These are phyloP conservation scores for Diplosoma virens DNA, from an alignment of 23 tunicate species.

Conservation along the genomic window DNA sequence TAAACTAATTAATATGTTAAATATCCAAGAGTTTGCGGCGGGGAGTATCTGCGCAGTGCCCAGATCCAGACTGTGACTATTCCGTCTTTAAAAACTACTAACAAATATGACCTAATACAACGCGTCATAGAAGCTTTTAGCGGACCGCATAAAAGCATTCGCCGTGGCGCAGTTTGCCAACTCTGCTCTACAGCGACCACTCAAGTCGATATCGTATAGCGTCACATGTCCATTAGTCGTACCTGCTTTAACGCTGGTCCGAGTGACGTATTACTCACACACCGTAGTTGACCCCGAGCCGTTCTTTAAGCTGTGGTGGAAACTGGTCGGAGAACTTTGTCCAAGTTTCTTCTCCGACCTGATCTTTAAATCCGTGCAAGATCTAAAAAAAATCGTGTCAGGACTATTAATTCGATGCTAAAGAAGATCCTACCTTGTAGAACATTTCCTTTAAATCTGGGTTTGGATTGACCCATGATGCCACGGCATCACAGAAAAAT, in stretches of 20 bases:
- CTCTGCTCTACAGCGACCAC: too few species aligned
- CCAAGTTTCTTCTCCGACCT: constrained; percentile 93
- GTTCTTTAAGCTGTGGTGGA: constrained; percentile 78
- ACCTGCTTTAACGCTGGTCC: neutral
- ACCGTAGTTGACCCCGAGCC: constrained; percentile 71
- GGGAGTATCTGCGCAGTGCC: too few species aligned
- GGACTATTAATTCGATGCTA: neutral
- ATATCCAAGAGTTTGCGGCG: too few species aligned
- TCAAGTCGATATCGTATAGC: too few species aligned
- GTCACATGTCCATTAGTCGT: too few species aligned
- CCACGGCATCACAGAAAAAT: constrained; percentile 93
- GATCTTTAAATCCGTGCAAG: constrained; percentile 89
- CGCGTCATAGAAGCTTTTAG: too few species aligned
- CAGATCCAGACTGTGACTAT: too few species aligned
- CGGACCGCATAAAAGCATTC: too few species aligned
- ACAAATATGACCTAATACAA: too few species aligned
- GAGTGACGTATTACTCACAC: constrained; percentile 36
- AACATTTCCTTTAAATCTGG: constrained; percentile 94
- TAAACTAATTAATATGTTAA: too few species aligned
- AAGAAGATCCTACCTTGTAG: constrained; percentile 61
- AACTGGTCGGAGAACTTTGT: constrained; percentile 61
- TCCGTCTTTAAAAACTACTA: too few species aligned
- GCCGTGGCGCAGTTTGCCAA: too few species aligned
- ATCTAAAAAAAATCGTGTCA: constrained; percentile 26
- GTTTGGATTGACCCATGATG: constrained; percentile 95